phyloP scores from a whole-genome alignment of 1,140 invertebrate genomes.

The Acyrthosiphon pisum region DNA sequence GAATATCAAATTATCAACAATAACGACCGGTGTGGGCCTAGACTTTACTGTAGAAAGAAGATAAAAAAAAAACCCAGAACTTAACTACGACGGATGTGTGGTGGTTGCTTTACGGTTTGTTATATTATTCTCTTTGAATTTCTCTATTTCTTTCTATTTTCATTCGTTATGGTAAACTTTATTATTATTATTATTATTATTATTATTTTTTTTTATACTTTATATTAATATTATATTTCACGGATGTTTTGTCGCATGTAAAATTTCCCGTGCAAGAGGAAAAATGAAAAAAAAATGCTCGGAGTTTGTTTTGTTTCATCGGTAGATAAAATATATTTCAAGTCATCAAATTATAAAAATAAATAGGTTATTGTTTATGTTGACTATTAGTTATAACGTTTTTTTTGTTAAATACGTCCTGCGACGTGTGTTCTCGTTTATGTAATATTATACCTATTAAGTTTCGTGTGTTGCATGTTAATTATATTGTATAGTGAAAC shows the following conservation, averaged over 20 bases:
- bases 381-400: not conserved
- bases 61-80: not conserved
- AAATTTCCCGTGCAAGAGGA: not conserved
- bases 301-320: not conserved
- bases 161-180: not conserved
- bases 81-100: not conserved
- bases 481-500: not conserved
- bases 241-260: not conserved
- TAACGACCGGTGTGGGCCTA: not conserved
- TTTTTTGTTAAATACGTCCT: not conserved
- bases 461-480: not conserved
- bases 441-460: not conserved
- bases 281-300: not conserved
- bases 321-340: not conserved
- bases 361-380: not conserved
- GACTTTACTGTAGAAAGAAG: no score
- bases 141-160: no score
- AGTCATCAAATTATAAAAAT: not conserved
- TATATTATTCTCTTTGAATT: not conserved
- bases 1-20: not conserved
- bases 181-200: not conserved
- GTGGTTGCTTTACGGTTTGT: not conserved
- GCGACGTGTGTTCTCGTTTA: not conserved
- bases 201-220: not conserved
- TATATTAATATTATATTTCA: not conserved